Conservation (phyloP, 2,113 vertebrate species). For the Misgurnus anguillicaudatus region DNA sequence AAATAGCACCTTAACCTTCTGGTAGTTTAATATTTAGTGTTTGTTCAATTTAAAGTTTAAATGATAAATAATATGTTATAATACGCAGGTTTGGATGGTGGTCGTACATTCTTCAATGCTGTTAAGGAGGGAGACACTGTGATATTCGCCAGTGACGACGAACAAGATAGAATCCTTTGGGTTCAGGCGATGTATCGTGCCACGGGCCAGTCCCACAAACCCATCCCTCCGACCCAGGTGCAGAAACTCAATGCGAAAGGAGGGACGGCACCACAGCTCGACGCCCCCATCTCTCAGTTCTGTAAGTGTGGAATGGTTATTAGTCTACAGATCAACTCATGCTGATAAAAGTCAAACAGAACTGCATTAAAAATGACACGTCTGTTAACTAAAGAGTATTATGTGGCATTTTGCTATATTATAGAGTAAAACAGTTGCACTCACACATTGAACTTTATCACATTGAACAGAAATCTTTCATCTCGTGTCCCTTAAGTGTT, state of each 20-base stretch:
- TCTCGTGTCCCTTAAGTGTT: not conserved
- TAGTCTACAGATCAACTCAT: not conserved
- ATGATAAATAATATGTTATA: not conserved
- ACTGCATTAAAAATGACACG: not conserved
- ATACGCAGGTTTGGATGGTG: constrained; percentile 89
- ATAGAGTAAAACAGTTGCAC: not conserved
- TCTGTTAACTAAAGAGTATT: not conserved
- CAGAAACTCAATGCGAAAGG: constrained; percentile 97
- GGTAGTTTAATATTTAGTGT: too few species aligned
- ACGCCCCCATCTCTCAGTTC: constrained; percentile 98
- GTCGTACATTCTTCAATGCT: constrained; percentile 96
- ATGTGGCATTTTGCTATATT: not conserved
- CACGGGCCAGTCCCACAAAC: constrained; percentile 97
- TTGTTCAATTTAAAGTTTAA: not conserved
- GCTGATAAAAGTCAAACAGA: not conserved
- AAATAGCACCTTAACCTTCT: too few species aligned
- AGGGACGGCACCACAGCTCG: constrained; percentile 90
- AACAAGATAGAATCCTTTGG: constrained; percentile 98
- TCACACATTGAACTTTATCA: not conserved
- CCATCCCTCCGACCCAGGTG: constrained; percentile 95
- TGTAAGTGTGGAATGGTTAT: constrained; percentile 83
- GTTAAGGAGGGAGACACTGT: constrained; percentile 98
- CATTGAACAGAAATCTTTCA: not conserved
- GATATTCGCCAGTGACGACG: constrained; percentile 97
- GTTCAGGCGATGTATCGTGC: constrained; percentile 99